Evolutionary conservation across 2,113 vertebrate genomes (phyloP).

Genomic region (Chamaea fasciata): DNA sequence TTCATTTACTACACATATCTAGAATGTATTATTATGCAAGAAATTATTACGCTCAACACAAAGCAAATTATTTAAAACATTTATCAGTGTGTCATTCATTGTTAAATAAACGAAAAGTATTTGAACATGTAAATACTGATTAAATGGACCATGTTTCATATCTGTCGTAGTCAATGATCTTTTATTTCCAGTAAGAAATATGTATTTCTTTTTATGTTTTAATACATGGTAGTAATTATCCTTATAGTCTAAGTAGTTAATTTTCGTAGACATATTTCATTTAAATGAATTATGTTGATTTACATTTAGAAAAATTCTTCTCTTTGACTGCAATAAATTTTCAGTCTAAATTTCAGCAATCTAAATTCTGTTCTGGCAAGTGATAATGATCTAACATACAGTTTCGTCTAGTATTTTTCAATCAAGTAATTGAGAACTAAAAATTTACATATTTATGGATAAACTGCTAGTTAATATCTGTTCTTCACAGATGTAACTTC

Average conservation of each 20-base stretch:
- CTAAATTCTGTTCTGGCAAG: neutral
- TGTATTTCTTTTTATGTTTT: neutral
- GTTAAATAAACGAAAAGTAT: neutral
- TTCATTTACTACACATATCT: neutral
- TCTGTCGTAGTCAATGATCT: neutral
- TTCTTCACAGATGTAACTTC: neutral
- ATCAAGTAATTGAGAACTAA: neutral
- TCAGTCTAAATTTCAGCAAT: neutral
- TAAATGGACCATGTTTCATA: neutral
- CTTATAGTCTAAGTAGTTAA: neutral
- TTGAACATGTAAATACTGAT: neutral
- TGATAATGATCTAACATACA: neutral
- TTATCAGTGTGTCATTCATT: neutral
- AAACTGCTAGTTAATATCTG: neutral
- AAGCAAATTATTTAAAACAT: neutral
- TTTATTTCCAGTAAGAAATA: neutral
- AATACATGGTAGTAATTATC: neutral
- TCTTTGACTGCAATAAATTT: neutral
- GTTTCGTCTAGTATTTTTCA: neutral
- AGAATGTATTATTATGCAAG: neutral
- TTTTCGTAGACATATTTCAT: neutral
- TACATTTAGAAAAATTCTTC: neutral
- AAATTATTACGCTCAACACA: neutral
- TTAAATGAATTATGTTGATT: neutral
- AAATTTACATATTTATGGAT: neutral